These are phyloP conservation scores for Drosophila bunnanda DNA, from an alignment of 2,888 invertebrate species.

Conservation along the genomic window DNA sequence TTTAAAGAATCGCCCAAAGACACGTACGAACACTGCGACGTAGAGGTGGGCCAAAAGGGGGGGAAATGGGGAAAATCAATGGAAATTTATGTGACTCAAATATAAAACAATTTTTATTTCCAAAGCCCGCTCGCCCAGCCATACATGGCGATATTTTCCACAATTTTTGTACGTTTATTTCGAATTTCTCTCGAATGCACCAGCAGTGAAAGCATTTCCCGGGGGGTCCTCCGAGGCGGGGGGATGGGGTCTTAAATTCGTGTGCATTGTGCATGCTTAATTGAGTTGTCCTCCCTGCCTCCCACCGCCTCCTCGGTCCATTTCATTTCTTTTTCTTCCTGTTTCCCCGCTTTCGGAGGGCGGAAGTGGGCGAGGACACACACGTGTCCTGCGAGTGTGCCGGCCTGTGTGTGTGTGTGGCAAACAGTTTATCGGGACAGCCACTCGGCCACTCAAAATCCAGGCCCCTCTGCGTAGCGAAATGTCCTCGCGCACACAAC, in stretches of 20 bases:
- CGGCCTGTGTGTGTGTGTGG: conserved; percentile 41
- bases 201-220: conserved; percentile 61
- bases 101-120: conserved; percentile 61
- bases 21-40: conserved; percentile 46
- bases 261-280: conserved; percentile 79
- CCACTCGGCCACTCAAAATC: conserved; percentile 23
- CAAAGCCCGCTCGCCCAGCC: conserved; percentile 2
- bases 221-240: conserved; percentile 20
- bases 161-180: conserved; percentile 53
- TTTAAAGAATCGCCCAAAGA: conserved; percentile 46
- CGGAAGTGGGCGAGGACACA: conserved; percentile 39
- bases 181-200: conserved; percentile 51
- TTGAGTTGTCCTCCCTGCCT: conserved; percentile 56
- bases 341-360: neutral
- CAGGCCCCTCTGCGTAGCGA: conserved; percentile 18
- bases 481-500: conserved; percentile 53
- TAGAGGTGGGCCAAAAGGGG: neutral
- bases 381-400: neutral
- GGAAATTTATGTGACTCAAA: conserved; percentile 72
- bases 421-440: conserved; percentile 68
- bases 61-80: conserved; percentile 61
- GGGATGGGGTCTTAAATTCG: conserved; percentile 60
- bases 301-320: neutral
- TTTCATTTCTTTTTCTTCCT: conserved; percentile 30
- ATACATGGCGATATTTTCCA: conserved; percentile 53